These are phyloP conservation scores for Pterois miles DNA, from an alignment of 2,797 vertebrate genomes.

Conservation along the genomic window DNA sequence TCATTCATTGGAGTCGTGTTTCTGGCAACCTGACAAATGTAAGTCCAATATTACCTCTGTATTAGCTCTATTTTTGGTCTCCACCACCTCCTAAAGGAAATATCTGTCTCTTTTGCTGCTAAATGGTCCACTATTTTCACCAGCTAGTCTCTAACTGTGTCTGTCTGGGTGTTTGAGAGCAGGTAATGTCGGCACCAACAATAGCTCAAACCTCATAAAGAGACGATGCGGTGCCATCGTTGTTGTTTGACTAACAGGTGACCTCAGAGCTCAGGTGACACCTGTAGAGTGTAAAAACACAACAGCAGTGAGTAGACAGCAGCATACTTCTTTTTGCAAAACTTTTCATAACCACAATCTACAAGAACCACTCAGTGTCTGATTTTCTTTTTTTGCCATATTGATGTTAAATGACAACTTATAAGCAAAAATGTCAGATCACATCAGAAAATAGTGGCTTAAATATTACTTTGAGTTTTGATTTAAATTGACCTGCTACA, in stretches of 20 bases:
- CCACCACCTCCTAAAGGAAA: not conserved
- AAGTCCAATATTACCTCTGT: not conserved
- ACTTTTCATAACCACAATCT: not conserved
- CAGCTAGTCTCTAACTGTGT: not conserved
- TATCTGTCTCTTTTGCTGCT: not conserved
- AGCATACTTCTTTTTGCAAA: not conserved
- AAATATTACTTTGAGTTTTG: not conserved
- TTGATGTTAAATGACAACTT: not conserved
- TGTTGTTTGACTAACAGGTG: not conserved
- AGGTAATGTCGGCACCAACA: not conserved
- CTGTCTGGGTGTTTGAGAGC: not conserved
- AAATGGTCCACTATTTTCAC: not conserved
- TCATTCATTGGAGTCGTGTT: not conserved
- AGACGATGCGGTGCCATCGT: not conserved
- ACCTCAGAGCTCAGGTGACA: conserved; percentile 11
- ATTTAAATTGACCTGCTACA: not conserved
- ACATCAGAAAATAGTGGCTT: not conserved
- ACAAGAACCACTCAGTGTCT: no score
- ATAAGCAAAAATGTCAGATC: not conserved
- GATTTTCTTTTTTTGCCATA: no score
- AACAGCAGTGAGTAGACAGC: not conserved
- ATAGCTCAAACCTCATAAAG: not conserved
- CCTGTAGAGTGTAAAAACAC: not conserved
- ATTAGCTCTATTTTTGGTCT: not conserved
- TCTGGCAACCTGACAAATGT: not conserved